Base-by-base conservation (phyloP, 2,888 invertebrate genomes). In the Leucophenga montana region DNA sequence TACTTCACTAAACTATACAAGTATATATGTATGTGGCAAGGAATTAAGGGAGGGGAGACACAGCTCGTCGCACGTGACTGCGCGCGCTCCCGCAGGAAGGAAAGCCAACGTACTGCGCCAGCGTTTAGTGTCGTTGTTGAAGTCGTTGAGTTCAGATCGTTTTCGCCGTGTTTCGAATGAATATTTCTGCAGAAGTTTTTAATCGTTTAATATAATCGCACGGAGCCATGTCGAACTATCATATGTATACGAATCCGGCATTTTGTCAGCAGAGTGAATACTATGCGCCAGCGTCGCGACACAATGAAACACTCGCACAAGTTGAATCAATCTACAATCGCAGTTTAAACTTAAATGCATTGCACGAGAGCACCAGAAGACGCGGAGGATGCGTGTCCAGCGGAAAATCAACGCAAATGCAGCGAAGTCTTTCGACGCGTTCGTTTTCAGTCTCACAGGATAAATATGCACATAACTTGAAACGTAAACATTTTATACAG, bases 221-320 rank as follows among this genome's bases (percentile, higher is more conserved):
- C 27, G 27, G 27, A 27, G 27, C 27, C 61, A 89, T 89, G 89
- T 89, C 89, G 27, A 84, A 85, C 68, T 89, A 39, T 8, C 39
- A 89, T 71, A 89, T 93, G 79, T 95, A 95, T 82, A 93, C 93
- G 6, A 95, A 95, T 85, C 94, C 94, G 67, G 94, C 94, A 0
- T 95, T 95, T 85, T 94, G 94, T 85, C 92, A 93, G 33, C 93
- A 94, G 88, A 94, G 94, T 85, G 95, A 95, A 83, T 92, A 90
- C 77, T 90, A 90, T 76, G 89, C 88, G 85, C 88, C 75, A 80
- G 89, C 74, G 56, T 50, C 66, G 44, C 71, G 13, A 72, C 64
- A 73, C 72, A 71, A 68, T 14, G 39, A 46, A 20, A 22, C 62
- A n/a, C 14, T 14, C 20, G 18, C 62, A 68, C 76, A 77, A 61